Base-by-base conservation (phyloP, 2,113 vertebrate species). In the Vidua chalybeata region DNA sequence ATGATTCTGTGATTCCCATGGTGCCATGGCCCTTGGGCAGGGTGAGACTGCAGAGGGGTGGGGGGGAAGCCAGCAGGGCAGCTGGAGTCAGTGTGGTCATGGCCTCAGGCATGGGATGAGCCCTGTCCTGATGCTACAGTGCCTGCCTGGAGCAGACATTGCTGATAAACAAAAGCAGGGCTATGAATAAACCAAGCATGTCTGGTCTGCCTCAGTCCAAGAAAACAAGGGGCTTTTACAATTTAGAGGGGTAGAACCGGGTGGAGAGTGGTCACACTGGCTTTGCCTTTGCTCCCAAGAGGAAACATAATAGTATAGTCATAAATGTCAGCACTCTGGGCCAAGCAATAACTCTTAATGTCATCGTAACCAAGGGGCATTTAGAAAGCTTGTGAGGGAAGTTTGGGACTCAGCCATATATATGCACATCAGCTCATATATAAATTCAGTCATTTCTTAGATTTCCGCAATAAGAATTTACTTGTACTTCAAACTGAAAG, bases 401-500 rank as follows among this genome's bases (percentile, higher is more conserved):
- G 35, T 67, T n/a, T 92, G 73, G 41, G 45, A 75, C 9, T 67
- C n/a, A 56, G 56, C 48, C 83, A 80, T 48, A 49, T 43, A 8
- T 66, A 55, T 8, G 6, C 13, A 73, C 20, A 59, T n/a, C 56
- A 84, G 56, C 39, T 89, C 52, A 51, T 84, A 68, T 63, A 77
- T 63, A 76, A 91, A 86, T 67, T 77, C 37, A 58, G 27, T 61
- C 3, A 68, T 82, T 86, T 49, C 30, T 89, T 64, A 56, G 22
- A 62, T 21, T 89, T 81, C 61, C 52, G 81, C 84, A 91, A 67
- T 81, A 55, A 62, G 39, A 49, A 86, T 66, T 93, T 83, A 83
- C 91, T 87, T 78, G 41, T 51, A 48, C 33, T 89, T 82, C 69
- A 62, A 59, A 48, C 37, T 37, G 43, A 82, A 84, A 1, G 7